Base-by-base conservation (phyloP, 2,797 vertebrate genomes). In the Chanos chanos region DNA sequence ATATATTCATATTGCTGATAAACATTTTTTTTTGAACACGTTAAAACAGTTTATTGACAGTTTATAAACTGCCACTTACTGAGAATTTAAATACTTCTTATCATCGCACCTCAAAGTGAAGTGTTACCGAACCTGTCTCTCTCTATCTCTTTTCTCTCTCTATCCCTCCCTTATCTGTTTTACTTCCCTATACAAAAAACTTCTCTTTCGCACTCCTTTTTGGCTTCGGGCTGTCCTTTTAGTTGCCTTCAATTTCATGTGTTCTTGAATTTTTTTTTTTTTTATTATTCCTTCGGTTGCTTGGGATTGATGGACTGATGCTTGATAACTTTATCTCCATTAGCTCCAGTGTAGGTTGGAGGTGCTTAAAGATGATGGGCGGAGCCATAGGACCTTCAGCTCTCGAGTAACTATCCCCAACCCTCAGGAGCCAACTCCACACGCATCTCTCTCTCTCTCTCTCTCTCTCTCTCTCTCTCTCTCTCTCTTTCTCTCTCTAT, bases 311-410 rank as follows among this genome's bases (percentile, higher is more conserved):
- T 88, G 85, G 83, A 89, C 86, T 89, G 87, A 89, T 82, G 82
- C 84, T 83, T 89, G 82, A 85, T 85, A 83, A 94, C 91, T 95
- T 96, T 98, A 93, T 98, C 88, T 97, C 90, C 91, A 91, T 89
- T 92, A 97, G 95, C 95, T 97, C 93, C 95, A 97, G 93, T 97
- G 92, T 97, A 98, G 93, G 93, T 97, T 97, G 94, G 94, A 99
- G 94, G 94, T 94, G 93, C 95, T 99, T 93, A 97, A 99, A 96
- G 94, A 96, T 96, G 94, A 97, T 95, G 94, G 94, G 90, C 96
- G 94, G 91, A 96, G 87, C 88, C 92, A 88, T 92, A 92, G 93
- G 94, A 94, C 92, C 92, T 95, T 94, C 94, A 93, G 94, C 92
- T 95, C 92, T 91, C 94, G 94, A 98, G 94, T 97, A 98, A 98